A percentile compares a stretch with the other conserved stretches of the same genome.
phyloP scores from a whole-genome alignment of 2,888 invertebrate species.

The Caenorhabditis sinica region DNA sequence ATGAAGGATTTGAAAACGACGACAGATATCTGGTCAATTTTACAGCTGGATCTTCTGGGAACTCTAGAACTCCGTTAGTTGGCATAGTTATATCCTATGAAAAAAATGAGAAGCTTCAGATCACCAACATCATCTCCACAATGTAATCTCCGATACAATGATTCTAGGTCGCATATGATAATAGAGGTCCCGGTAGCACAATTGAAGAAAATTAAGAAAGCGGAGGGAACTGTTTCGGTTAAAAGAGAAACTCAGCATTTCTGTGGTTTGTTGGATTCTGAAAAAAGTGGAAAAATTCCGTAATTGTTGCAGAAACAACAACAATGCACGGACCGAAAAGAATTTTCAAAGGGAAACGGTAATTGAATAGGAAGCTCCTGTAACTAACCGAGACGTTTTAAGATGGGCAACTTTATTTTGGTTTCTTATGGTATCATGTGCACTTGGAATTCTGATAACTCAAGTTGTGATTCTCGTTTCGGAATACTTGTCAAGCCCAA shows the following conservation, averaged over 20 bases:
- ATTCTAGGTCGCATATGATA: slow-evolving; percentile 52
- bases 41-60: slow-evolving; percentile 38
- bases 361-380: slow-evolving; percentile 67
- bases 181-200: slow-evolving; percentile 76
- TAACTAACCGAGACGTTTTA: no score
- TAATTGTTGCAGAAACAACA: no score
- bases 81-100: background rate
- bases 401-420: slow-evolving; percentile 66
- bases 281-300: slow-evolving; percentile 26
- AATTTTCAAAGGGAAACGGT: slow-evolving; percentile 71
- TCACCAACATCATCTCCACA: slow-evolving; percentile 18
- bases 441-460: slow-evolving; percentile 58
- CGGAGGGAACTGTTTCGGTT: slow-evolving; percentile 73
- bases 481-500: slow-evolving; percentile 62
- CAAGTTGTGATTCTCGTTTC: slow-evolving; percentile 56
- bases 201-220: slow-evolving; percentile 70
- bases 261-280: slow-evolving; percentile 68
- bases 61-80: slow-evolving; percentile 28
- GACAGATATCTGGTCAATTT: slow-evolving; percentile 55
- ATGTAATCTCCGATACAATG: slow-evolving; percentile 43
- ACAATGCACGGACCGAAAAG: slow-evolving; percentile 81
- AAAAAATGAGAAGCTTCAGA: slow-evolving; percentile 1
- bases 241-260: slow-evolving; percentile 78
- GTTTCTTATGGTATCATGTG: slow-evolving; percentile 62
- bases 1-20: slow-evolving; percentile 51